Conservation (phyloP, 2,888 invertebrate genomes). For the Yponomeuta sedellus region DNA sequence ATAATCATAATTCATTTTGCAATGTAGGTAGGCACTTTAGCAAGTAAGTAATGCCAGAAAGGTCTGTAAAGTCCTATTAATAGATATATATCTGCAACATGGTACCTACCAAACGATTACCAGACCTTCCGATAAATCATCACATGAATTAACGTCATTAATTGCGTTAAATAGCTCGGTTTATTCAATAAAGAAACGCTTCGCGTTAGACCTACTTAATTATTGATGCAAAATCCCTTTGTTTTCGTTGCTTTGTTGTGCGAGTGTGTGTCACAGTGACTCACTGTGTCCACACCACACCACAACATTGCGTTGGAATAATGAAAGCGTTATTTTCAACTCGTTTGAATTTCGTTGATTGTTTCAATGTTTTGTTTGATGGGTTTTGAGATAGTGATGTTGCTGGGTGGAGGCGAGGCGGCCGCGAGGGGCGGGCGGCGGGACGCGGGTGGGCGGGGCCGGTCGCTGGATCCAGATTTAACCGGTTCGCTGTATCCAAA, state of each 20-base stretch:
- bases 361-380: background rate
- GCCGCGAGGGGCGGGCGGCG: background rate
- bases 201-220: constrained; percentile 1
- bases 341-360: background rate
- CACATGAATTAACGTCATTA: no score
- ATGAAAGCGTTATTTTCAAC: background rate
- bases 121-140: no score
- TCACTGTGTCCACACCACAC: background rate
- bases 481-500: constrained; percentile 29
- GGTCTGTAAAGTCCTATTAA: no score
- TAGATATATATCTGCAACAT: no score
- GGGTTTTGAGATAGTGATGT: background rate
- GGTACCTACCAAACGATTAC: no score
- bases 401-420: background rate
- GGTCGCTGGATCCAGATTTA: constrained; percentile 32
- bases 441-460: constrained; percentile 22
- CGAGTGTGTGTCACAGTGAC: background rate
- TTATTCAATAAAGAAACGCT: background rate
- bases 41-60: no score
- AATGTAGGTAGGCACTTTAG: no score
- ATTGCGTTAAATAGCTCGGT: background rate
- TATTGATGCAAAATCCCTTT: background rate
- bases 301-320: background rate
- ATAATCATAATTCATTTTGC: no score
- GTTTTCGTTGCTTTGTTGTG: background rate